Conservation (phyloP, 2,888 invertebrate species). For the Aporophyla lueneburgensis region DNA sequence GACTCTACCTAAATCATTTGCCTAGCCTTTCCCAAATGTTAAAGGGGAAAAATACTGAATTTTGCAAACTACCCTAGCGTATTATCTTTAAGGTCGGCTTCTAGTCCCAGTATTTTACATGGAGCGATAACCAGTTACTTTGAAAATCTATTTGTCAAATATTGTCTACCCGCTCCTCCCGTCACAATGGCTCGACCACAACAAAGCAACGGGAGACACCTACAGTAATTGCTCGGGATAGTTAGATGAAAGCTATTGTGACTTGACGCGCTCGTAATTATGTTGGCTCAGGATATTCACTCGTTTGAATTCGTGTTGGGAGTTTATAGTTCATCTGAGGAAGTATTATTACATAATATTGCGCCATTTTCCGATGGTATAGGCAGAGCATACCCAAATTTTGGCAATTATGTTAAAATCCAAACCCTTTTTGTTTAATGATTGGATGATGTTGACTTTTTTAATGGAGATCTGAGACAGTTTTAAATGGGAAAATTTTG, state of each 20-base stretch:
- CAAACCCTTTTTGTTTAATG: too few relatives aligned
- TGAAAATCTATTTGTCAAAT: not conserved
- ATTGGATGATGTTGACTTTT: too few relatives aligned
- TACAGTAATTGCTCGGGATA: slow-evolving; percentile 68
- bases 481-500: too few relatives aligned
- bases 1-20: not conserved
- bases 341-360: slow-evolving; percentile 1
- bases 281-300: slow-evolving; percentile 56
- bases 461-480: too few relatives aligned
- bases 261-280: slow-evolving; percentile 63
- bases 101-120: not conserved
- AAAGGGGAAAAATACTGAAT: too few relatives aligned
- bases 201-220: slow-evolving; percentile 60
- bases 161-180: slow-evolving; percentile 32
- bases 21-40: not conserved
- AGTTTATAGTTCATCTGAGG: slow-evolving; percentile 19
- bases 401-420: not conserved
- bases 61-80: too few relatives aligned
- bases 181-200: slow-evolving; percentile 6
- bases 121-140: too few relatives aligned
- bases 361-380: not conserved
- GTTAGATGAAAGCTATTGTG: slow-evolving; percentile 68
- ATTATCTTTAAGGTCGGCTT: not conserved
- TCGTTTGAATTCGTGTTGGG: slow-evolving; percentile 28
- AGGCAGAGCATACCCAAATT: too few relatives aligned